Evolutionary conservation across 2,797 vertebrate genomes (phyloP).

Genomic region (Buceros bicornis): DNA sequence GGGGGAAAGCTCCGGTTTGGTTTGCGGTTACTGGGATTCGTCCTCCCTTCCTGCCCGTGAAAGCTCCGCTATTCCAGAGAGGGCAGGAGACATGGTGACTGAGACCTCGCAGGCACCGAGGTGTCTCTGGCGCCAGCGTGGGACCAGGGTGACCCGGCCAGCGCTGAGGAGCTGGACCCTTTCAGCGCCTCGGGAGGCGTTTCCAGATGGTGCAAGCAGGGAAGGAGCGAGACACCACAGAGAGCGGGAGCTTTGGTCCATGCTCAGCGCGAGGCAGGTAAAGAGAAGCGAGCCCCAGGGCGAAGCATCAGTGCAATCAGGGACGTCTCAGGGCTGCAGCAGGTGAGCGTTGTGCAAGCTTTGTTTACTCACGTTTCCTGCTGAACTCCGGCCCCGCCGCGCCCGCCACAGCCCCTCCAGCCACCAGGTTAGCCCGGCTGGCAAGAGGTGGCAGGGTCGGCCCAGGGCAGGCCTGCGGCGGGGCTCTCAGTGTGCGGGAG

Average conservation of each 20-base stretch:
- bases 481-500: neutral
- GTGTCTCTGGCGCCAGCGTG: rapidly evolving
- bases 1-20: neutral
- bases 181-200: neutral
- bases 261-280: neutral
- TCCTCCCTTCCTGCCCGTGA: neutral
- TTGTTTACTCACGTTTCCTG: neutral
- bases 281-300: neutral
- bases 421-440: neutral
- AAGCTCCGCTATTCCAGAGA: neutral
- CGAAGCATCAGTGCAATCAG: rapidly evolving
- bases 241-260: neutral
- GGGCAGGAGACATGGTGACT: rapidly evolving
- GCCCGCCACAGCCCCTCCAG: neutral
- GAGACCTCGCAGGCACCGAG: rapidly evolving
- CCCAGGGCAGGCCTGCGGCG: neutral
- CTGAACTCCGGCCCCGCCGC: neutral
- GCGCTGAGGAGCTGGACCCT: neutral
- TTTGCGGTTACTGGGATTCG: rapidly evolving
- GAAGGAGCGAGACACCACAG: neutral
- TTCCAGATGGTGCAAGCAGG: neutral
- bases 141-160: rapidly evolving
- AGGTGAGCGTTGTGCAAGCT: neutral
- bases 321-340: neutral
- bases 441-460: neutral